Conservation (phyloP, 92 coral and sea anemone species). For the Porites rus region DNA sequence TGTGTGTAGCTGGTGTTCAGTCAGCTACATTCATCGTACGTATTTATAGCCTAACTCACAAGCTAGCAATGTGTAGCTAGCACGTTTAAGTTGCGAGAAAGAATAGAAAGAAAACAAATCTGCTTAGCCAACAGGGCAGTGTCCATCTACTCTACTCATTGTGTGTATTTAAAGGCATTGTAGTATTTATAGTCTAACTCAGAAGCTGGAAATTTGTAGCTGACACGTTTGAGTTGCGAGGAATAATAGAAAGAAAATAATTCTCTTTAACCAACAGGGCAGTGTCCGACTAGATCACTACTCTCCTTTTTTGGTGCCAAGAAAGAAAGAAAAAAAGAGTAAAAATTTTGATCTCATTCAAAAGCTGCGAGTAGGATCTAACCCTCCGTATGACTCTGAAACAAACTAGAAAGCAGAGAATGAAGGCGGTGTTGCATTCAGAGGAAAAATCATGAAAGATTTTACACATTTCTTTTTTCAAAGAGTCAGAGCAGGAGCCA, state of each 20-base stretch:
- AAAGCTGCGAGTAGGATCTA: neutral
- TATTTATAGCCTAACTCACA: too few relatives aligned
- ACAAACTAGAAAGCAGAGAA: too few relatives aligned
- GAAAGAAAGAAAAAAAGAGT: too few relatives aligned
- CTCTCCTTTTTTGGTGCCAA: neutral
- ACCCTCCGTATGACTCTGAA: neutral
- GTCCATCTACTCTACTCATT: too few relatives aligned
- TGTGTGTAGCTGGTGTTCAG: too few relatives aligned
- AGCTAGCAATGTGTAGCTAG: too few relatives aligned
- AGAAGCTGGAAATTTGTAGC: too few relatives aligned
- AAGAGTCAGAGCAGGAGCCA: constrained; percentile 20
- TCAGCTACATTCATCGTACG: too few relatives aligned
- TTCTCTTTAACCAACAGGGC: neutral
- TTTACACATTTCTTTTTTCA: neutral
- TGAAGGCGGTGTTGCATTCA: too few relatives aligned
- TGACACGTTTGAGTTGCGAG: neutral
- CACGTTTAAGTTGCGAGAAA: too few relatives aligned
- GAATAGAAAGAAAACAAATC: neutral
- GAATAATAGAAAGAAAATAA: neutral
- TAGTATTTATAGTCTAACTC: too few relatives aligned
- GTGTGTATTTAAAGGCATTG: too few relatives aligned
- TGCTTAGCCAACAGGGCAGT: neutral
- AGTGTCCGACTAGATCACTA: neutral
- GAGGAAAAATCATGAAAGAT: neutral
- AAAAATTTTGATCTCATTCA: neutral